Evolutionary conservation across 1,140 invertebrate species (phyloP).

Genomic region (Idris sp.): DNA sequence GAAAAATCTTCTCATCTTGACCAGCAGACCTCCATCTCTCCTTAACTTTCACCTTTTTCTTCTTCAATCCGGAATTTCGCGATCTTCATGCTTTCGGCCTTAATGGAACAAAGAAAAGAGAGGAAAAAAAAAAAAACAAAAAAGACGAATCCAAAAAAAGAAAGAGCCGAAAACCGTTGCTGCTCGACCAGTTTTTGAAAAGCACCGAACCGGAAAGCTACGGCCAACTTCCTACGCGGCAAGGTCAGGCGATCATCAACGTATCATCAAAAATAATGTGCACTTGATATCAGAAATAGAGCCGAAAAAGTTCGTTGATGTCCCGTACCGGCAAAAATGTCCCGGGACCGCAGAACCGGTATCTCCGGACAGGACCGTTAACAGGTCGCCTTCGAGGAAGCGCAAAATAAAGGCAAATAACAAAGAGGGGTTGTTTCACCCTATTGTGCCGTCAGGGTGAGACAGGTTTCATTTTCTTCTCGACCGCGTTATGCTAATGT

Average conservation of each 20-base stretch:
- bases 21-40: slow-evolving; percentile 1
- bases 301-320: slow-evolving; percentile 66
- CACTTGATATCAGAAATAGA: slow-evolving; percentile 44
- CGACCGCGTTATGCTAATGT: slow-evolving; percentile 71
- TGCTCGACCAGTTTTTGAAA: slow-evolving; percentile 21
- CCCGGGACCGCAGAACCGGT: slow-evolving; percentile 76
- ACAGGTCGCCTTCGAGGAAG: slow-evolving; percentile 40
- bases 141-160: background rate
- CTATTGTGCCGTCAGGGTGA: slow-evolving; percentile 41
- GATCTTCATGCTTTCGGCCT: too few relatives aligned
- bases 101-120: background rate
- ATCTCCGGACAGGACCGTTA: slow-evolving; percentile 77
- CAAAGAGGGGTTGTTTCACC: slow-evolving; percentile 17
- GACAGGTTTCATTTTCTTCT: slow-evolving; percentile 75
- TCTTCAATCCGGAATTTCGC: slow-evolving; percentile 32
- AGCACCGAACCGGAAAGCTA: slow-evolving; percentile 18
- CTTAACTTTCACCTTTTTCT: slow-evolving; percentile 37
- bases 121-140: slow-evolving; percentile 7
- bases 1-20: background rate
- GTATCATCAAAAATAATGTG: slow-evolving; percentile 1
- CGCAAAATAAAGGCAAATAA: too few relatives aligned
- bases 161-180: slow-evolving; percentile 35
- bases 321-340: slow-evolving; percentile 69
- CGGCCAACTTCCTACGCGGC: slow-evolving; percentile 17
- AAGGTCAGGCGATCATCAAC: slow-evolving; percentile 37